A percentile compares a stretch with the other conserved stretches of the same genome.
phyloP scores from a whole-genome alignment of 2,888 invertebrate species.

The Scaptomyza reducta region DNA sequence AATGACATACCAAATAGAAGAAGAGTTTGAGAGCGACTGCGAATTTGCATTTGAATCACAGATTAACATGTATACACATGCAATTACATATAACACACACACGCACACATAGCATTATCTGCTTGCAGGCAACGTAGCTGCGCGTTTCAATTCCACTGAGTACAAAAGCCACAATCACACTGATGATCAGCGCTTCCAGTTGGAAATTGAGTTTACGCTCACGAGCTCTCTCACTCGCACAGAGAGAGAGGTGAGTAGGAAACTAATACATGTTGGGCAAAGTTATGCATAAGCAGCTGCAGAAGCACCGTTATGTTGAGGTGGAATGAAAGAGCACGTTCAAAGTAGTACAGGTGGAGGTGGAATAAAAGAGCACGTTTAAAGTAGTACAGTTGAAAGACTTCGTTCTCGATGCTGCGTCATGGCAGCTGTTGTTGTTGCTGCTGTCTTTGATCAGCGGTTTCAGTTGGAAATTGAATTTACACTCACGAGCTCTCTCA shows the following conservation, averaged over 20 bases:
- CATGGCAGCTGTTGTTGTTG: no score
- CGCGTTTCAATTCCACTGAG: conserved; percentile 1
- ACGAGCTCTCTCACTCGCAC: background rate
- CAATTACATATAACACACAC: conserved; percentile 1
- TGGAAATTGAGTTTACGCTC: background rate
- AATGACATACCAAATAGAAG: conserved; percentile 2
- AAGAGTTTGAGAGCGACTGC: background rate
- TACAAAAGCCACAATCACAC: conserved; percentile 1
- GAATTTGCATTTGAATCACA: conserved; percentile 19
- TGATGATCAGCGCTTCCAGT: conserved; percentile 2
- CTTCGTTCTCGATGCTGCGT: no score
- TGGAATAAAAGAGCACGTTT: no score
- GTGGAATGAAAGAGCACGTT: no score
- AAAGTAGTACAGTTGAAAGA: no score
- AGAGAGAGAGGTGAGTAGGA: background rate
- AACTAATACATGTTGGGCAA: background rate
- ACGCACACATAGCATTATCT: background rate
- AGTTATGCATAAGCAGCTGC: background rate
- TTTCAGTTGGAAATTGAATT: no score
- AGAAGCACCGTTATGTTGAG: no score
- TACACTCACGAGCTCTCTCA: no score
- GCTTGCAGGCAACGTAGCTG: background rate
- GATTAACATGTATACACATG: background rate
- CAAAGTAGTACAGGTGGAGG: no score
- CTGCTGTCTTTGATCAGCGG: no score